Evolutionary conservation across 1,140 invertebrate species (phyloP), one percentile per base, ranked within the genome.

Genomic region (Eriosoma lanigerum): DNA sequence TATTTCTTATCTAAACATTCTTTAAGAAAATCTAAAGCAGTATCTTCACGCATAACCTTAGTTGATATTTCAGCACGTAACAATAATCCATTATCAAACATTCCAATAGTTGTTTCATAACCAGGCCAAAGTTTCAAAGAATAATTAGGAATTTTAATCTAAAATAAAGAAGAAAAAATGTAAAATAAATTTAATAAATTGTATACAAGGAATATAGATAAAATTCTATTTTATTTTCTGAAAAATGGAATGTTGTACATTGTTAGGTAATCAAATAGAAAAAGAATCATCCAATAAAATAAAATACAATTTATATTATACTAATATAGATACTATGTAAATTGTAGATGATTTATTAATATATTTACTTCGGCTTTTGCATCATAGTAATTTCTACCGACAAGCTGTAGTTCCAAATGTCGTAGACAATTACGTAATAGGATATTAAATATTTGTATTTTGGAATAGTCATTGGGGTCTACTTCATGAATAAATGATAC

Each of bases 341-440:
- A n/a, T n/a, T n/a, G n/a, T n/a, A n/a, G n/a, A n/a, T n/a, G n/a
- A n/a, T n/a, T n/a, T n/a, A n/a, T n/a, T n/a, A n/a, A n/a, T n/a
- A n/a, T n/a, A 82, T 82, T 86, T 86, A 92, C 90, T 85, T 89
- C 91, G 13, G 88, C 88, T 6, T 82, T 76, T 0, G 91, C 87
- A 86, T 95, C 93, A 84, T 90, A 97, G 83, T 91, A 96, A 85
- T 96, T 91, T 26, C 94, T 86, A 0, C 92, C 91, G 44, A 96
- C 88, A 12, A 92, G 85, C 84, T 93, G 88, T 1, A 94, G 84
- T 0, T 91, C 85, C 9, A 94, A 85, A 15, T 88, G 83, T 1
- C 86, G 87, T 82, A 93, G 89, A 81, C 90, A 91, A 83, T 91
- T 92, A 17, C 92, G 86, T 82, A 94, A 88, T 17, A 94, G 88